These are phyloP conservation scores for Orius laevigatus DNA, from an alignment of 1,140 invertebrate species.

Conservation along the genomic window DNA sequence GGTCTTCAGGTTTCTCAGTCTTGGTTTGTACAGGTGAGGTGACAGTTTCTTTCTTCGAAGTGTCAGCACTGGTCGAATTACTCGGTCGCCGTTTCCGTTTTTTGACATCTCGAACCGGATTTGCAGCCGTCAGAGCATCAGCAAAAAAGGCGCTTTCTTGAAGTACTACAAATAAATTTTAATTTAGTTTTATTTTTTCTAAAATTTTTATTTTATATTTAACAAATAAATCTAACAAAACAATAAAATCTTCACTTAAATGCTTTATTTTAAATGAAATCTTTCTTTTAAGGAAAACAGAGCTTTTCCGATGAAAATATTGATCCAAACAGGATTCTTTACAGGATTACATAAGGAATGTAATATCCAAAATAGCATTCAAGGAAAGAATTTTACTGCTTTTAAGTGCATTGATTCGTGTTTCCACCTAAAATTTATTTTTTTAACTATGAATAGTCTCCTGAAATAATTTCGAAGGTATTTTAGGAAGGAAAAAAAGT, in stretches of 20 bases:
- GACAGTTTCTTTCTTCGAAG: constrained; percentile 22
- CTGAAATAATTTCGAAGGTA: no score
- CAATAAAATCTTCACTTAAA: background rate
- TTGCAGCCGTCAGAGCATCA: constrained; percentile 58
- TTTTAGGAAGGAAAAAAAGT: no score
- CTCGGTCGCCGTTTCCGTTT: constrained; percentile 57
- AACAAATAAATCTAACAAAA: background rate
- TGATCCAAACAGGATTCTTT: no score
- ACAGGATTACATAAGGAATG: no score
- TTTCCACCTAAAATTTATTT: no score
- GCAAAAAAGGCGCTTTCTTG: constrained; percentile 85
- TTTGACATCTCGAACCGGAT: constrained; percentile 54
- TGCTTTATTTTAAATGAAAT: no score
- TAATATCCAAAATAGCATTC: no score
- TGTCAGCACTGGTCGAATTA: constrained; percentile 36
- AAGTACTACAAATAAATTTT: constrained; percentile 26
- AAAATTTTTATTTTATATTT: background rate
- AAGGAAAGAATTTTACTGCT: no score
- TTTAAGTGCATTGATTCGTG: no score
- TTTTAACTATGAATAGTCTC: no score
- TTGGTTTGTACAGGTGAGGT: constrained; percentile 29
- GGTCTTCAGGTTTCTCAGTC: constrained; percentile 28
- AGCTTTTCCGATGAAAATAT: no score
- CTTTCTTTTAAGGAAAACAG: no score
- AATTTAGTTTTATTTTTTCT: background rate